Percentiles rank a stretch among this genome's conserved stretches.
These are phyloP conservation scores for Semotilus atromaculatus DNA, from an alignment of 2,797 vertebrate species.

Conservation along the genomic window DNA sequence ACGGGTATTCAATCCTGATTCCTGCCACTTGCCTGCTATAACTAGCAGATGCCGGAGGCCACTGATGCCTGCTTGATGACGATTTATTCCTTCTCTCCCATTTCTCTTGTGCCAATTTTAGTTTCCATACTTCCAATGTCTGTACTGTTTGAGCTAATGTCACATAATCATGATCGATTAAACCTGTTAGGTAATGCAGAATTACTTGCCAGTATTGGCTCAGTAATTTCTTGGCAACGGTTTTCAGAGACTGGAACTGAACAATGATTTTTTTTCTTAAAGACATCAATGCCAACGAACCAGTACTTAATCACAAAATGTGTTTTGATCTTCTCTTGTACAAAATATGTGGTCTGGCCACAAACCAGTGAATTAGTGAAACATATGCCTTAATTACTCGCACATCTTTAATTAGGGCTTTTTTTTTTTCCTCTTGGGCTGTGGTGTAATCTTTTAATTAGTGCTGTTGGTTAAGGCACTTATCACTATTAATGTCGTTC, in stretches of 20 bases:
- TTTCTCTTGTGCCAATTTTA: constrained; percentile 20
- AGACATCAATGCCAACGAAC: constrained; percentile 3
- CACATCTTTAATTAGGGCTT: constrained; percentile 24
- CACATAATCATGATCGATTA: constrained; percentile 11
- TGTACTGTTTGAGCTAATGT: constrained; percentile 3
- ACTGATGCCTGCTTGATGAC: constrained; percentile 23
- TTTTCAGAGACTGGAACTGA: constrained; percentile 21
- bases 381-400: constrained; percentile 32
- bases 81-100: constrained; percentile 1
- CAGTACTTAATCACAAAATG: constrained; percentile 10
- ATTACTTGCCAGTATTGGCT: not conserved
- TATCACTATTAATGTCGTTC: not conserved
- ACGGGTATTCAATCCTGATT: not conserved
- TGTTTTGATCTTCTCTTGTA: constrained; percentile 17
- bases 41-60: constrained; percentile 20
- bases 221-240: constrained; percentile 4
- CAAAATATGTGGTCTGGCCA: constrained; percentile 26
- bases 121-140: not conserved
- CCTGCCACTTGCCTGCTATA: constrained; percentile 31
- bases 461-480: not conserved
- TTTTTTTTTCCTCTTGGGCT: not conserved
- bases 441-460: constrained; percentile 36
- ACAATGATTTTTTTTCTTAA: not conserved
- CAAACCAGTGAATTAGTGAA: constrained; percentile 37
- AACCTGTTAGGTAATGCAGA: constrained; percentile 22